phyloP scores from a whole-genome alignment of 2,113 vertebrate species.

The Cryptomyrus ogoouensis region DNA sequence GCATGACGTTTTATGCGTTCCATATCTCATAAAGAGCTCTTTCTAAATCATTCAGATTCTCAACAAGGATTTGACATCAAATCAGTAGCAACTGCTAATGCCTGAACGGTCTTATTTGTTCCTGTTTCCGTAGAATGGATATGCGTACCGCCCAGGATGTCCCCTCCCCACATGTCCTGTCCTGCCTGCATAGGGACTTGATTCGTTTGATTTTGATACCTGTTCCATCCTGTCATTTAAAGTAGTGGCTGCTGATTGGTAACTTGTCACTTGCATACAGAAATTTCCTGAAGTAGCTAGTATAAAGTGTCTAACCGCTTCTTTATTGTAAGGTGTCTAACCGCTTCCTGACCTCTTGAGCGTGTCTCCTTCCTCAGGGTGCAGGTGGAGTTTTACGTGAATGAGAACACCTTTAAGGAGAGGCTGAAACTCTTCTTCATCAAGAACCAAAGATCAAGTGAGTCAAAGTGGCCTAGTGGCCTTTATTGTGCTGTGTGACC shows the following conservation, averaged over 20 bases:
- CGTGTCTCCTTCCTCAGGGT: slow-evolving; percentile 65
- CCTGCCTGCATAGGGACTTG: background rate
- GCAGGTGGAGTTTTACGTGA: slow-evolving; percentile 97
- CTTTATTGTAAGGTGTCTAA: background rate
- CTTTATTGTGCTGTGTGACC: background rate
- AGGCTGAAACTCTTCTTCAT: slow-evolving; percentile 97
- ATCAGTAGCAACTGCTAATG: background rate
- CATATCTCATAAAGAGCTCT: background rate
- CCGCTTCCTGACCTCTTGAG: background rate
- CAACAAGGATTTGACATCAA: background rate
- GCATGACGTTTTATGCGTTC: background rate
- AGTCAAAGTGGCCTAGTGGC: slow-evolving; percentile 49
- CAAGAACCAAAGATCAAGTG: slow-evolving; percentile 99
- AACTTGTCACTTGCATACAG: background rate
- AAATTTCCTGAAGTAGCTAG: background rate
- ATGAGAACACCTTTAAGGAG: slow-evolving; percentile 98
- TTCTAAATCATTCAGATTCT: background rate
- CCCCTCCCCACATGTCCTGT: background rate
- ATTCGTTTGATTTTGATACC: background rate
- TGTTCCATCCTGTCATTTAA: background rate
- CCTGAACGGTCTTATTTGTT: background rate
- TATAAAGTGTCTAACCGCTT: background rate
- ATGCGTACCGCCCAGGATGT: background rate
- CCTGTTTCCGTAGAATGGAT: background rate
- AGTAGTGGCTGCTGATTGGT: background rate